Conservation (phyloP, 2,113 vertebrate genomes). For the Bufo bufo region DNA sequence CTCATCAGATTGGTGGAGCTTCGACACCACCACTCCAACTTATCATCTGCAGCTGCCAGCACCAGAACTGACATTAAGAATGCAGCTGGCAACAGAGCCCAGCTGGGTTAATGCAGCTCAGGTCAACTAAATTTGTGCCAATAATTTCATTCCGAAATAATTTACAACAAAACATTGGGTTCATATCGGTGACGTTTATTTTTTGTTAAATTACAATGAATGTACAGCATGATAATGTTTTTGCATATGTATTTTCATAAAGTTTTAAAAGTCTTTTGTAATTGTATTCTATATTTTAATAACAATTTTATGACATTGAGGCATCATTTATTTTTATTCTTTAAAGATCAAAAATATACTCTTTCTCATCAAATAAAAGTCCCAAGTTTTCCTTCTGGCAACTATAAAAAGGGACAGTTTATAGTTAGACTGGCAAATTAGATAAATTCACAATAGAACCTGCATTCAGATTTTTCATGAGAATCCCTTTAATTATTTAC, state of each 20-base stretch:
- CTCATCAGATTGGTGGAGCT: too few species aligned
- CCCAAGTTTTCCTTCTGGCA: not conserved
- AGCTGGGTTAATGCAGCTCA: too few species aligned
- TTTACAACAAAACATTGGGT: not conserved
- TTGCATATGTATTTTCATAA: not conserved
- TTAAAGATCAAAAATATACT: not conserved
- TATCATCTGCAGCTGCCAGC: too few species aligned
- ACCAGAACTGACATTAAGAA: too few species aligned
- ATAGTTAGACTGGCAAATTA: not conserved
- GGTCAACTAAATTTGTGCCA: not conserved
- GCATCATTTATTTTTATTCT: not conserved
- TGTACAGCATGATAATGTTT: not conserved
- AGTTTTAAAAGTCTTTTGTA: not conserved
- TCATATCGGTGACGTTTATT: constrained; percentile 28
- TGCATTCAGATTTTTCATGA: not conserved
- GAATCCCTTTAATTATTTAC: not conserved
- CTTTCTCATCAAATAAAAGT: not conserved
- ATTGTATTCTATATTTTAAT: not conserved
- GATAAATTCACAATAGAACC: not conserved
- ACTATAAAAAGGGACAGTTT: not conserved
- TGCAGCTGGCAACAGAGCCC: too few species aligned
- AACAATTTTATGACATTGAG: not conserved
- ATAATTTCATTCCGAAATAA: not conserved
- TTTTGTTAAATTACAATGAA: constrained; percentile 25
- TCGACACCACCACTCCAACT: too few species aligned